Evolutionary conservation across 2,113 vertebrate species (phyloP).

Genomic region (zebrafish (Danio rerio)): GRCz12tu NC_133181.1:43513001-43513500

Average conservation of each 20-base stretch:
- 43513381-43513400: no score
- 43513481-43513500: no score
- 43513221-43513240: slow-evolving; percentile 97
- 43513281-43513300: slow-evolving; percentile 99
- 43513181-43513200: slow-evolving; percentile 98
- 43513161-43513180: slow-evolving; percentile 97
- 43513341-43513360: no score
- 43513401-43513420: no score
- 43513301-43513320: slow-evolving; percentile 4
- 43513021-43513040: no score
- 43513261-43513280: slow-evolving; percentile 98
- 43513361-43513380: no score
- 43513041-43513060: no score
- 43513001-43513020: no score
- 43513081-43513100: background rate
- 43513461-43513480: no score
- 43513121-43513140: slow-evolving; percentile 98
- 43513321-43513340: background rate
- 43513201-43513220: slow-evolving; percentile 98
- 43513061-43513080: no score
- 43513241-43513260: slow-evolving; percentile 98
- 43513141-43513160: slow-evolving; percentile 96
- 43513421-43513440: no score
- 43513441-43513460: no score
- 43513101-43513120: slow-evolving; percentile 47